Percentiles rank a stretch among this genome's conserved stretches.
Conservation (phyloP, 1,140 invertebrate species). For the Phortica variegata region DNA sequence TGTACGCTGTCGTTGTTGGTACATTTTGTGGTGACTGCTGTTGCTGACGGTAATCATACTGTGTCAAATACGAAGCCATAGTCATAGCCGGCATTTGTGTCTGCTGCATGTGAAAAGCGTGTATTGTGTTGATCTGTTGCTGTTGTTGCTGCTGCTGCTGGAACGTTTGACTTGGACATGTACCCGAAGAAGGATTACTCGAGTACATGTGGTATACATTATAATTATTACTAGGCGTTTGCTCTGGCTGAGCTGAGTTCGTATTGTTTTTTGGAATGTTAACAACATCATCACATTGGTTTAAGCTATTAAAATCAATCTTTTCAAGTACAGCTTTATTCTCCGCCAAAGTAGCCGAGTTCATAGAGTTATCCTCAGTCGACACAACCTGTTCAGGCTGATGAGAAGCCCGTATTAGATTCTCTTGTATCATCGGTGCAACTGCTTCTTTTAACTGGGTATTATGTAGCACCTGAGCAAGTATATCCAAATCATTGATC, state of each 20-base stretch:
- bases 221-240: too few relatives aligned
- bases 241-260: too few relatives aligned
- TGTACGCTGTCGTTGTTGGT: constrained; percentile 47
- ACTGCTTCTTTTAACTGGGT: constrained; percentile 33
- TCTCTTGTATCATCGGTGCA: not conserved
- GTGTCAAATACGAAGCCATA: too few relatives aligned
- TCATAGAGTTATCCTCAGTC: not conserved
- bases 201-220: too few relatives aligned
- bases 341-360: not conserved
- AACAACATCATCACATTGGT: too few relatives aligned
- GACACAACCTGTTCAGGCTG: too few relatives aligned
- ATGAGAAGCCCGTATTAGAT: too few relatives aligned
- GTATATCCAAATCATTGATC: constrained; percentile 84
- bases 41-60: too few relatives aligned
- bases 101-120: too few relatives aligned
- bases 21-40: constrained; percentile 18
- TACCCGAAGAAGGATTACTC: too few relatives aligned
- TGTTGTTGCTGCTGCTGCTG: constrained; percentile 22
- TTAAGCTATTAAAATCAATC: constrained; percentile 3
- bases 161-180: not conserved
- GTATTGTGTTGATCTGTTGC: constrained; percentile 12
- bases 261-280: too few relatives aligned
- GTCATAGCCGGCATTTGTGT: too few relatives aligned
- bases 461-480: constrained; percentile 70
- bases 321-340: constrained; percentile 1